These are phyloP conservation scores for Noctuana brunneofusca DNA, from an alignment of 2,888 invertebrate genomes.

Conservation along the genomic window DNA sequence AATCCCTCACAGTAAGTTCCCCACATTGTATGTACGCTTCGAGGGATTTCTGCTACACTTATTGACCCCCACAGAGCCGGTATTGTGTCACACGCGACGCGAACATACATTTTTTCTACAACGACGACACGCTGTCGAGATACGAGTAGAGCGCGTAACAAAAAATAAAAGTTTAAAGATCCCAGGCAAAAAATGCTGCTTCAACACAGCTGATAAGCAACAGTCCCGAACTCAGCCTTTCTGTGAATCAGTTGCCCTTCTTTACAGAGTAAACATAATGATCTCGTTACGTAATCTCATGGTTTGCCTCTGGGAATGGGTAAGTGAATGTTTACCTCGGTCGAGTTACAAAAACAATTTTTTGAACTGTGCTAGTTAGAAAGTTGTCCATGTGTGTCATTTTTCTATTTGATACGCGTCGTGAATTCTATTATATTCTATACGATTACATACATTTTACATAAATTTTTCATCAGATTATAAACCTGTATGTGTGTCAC, in stretches of 20 bases:
- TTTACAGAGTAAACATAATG: conserved; percentile 32
- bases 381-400: neutral
- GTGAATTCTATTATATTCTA: too few relatives aligned
- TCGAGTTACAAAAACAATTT: conserved; percentile 23
- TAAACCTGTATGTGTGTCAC: too few relatives aligned
- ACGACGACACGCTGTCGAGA: conserved; percentile 48
- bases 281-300: conserved; percentile 31
- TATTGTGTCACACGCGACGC: conserved; percentile 65
- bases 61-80: conserved; percentile 58
- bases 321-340: conserved; percentile 25
- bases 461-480: too few relatives aligned
- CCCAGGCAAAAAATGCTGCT: conserved; percentile 54
- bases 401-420: neutral
- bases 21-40: conserved; percentile 28
- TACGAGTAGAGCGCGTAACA: conserved; percentile 12
- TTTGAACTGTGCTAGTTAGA: too few relatives aligned
- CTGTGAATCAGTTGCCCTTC: conserved; percentile 29
- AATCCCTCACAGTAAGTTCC: conserved; percentile 30
- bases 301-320: conserved; percentile 26
- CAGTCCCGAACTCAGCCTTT: conserved; percentile 41
- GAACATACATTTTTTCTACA: conserved; percentile 64
- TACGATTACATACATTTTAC: too few relatives aligned
- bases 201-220: conserved; percentile 62
- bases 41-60: conserved; percentile 30
- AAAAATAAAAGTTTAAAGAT: conserved; percentile 24